These are phyloP conservation scores for Anas platyrhynchos DNA, from an alignment of 2,113 vertebrate species.

Conservation along the genomic window DNA sequence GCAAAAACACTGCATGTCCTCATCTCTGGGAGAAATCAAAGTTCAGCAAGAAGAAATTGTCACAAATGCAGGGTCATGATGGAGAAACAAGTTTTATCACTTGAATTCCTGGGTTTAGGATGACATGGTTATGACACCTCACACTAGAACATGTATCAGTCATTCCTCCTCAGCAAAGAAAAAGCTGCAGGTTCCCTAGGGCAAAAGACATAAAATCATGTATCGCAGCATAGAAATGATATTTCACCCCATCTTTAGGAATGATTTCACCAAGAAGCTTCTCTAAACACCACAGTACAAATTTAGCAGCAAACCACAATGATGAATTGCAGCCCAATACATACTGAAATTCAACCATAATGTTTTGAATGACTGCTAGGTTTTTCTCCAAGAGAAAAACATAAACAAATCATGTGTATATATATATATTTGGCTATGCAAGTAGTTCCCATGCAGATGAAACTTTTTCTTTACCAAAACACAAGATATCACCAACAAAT, in stretches of 20 bases:
- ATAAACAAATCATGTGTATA: neutral
- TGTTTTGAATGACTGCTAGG: neutral
- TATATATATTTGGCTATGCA: neutral
- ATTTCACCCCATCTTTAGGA: neutral
- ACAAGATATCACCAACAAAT: neutral
- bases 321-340: neutral
- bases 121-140: neutral
- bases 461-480: neutral
- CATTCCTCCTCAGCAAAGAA: neutral
- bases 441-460: neutral
- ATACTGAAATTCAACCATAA: neutral
- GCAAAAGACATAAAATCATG: fast-evolving
- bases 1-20: neutral
- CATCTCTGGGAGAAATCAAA: neutral
- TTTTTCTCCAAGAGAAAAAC: neutral
- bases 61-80: neutral
- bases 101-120: neutral
- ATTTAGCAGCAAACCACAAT: neutral
- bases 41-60: neutral
- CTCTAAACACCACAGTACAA: neutral
- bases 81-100: neutral
- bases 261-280: neutral
- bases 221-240: neutral
- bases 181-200: neutral
- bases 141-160: neutral